Evolutionary conservation across 2,113 vertebrate genomes (phyloP).

Genomic region (Crotalus horridus): DNA sequence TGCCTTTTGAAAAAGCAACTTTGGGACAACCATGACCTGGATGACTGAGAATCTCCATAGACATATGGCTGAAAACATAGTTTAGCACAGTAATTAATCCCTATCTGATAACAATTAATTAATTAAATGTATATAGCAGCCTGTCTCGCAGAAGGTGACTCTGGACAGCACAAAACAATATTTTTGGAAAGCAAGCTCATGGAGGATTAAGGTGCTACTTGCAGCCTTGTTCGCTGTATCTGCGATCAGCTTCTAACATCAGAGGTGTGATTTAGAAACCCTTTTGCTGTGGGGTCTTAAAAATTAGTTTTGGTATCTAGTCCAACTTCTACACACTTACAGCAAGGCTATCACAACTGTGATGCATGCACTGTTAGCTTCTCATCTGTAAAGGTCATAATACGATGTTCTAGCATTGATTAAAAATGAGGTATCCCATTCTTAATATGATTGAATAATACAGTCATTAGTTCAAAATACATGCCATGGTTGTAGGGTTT

Average conservation of each 20-base stretch:
- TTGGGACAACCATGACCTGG: no score
- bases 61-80: no score
- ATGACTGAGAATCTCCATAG: no score
- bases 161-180: background rate
- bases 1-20: no score
- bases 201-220: background rate
- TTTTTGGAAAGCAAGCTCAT: background rate
- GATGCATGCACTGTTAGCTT: background rate
- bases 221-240: background rate
- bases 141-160: background rate
- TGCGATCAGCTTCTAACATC: background rate
- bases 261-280: background rate
- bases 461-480: slow-evolving; percentile 34
- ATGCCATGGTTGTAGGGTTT: background rate
- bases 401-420: background rate
- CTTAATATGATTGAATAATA: slow-evolving; percentile 16
- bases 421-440: background rate
- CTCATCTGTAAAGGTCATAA: background rate
- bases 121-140: background rate
- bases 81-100: no score
- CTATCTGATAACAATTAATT: no score
- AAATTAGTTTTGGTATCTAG: background rate
- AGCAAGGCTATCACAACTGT: background rate
- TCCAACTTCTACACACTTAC: background rate
- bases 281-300: background rate